Evolutionary conservation across 2,113 vertebrate species (phyloP).

Genomic region (Corythornis madagascariensis): DNA sequence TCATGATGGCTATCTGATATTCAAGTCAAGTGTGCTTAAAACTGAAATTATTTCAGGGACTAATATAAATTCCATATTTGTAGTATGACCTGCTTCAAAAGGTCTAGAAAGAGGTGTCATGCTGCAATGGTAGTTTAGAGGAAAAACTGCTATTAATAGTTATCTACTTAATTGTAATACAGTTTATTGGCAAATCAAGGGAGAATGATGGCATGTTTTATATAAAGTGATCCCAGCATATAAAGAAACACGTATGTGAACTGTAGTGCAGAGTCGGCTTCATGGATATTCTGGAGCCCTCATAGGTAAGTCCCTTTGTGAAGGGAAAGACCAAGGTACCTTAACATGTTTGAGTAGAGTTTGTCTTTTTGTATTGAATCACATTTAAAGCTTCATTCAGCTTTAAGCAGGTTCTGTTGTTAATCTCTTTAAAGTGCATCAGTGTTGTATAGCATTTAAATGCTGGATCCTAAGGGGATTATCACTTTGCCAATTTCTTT

Average conservation of each 20-base stretch:
- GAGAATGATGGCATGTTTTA: background rate
- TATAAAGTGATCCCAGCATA: background rate
- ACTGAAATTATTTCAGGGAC: background rate
- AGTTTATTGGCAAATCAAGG: background rate
- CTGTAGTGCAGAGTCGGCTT: background rate
- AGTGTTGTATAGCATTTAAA: background rate
- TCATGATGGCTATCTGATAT: background rate
- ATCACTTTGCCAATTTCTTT: background rate
- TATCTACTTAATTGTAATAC: background rate
- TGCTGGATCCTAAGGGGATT: background rate
- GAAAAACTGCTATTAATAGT: background rate
- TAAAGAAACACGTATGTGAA: background rate
- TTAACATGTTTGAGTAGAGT: background rate
- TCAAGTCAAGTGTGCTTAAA: background rate
- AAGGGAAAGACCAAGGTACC: background rate
- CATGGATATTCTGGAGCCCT: background rate
- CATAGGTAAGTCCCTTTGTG: background rate
- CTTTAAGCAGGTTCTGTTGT: background rate
- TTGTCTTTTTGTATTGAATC: background rate
- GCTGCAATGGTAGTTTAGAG: background rate
- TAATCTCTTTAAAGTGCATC: background rate
- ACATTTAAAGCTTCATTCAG: background rate
- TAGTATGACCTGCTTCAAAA: background rate
- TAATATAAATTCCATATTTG: background rate
- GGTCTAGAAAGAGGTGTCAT: background rate